Base-by-base conservation (phyloP, 2,113 vertebrate genomes). In the Leucosticte australis region DNA sequence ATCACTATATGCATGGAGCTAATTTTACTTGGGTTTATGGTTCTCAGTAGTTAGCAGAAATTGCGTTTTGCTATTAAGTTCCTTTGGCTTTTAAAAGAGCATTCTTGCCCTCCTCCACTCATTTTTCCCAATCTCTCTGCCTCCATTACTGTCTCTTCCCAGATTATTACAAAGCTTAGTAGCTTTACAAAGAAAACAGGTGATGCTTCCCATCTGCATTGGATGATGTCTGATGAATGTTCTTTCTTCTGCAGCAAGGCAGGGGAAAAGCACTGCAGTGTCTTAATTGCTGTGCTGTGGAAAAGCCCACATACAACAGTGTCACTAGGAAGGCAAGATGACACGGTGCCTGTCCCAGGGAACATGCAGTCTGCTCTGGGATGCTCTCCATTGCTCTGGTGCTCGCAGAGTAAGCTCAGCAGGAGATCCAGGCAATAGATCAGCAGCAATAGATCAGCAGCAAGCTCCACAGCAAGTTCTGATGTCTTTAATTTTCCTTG, bases 271-370 rank as follows among this genome's bases (percentile, higher is more conserved):
- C 23, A 13, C 71, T n/a, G 41, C 19, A 11, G 33, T 37, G 3
- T 22, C 31, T 16, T 50, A 46, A 10, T 35, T n/a, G 13, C 46
- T 68, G 53, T 44, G 67, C 57, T 76, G 19, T 59, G 27, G 39
- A 9, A 28, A 39, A n/a, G 44, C 56, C 42, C 46, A 9, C 13
- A 2, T 7, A 59, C 16, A 14, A 2, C 6, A 20, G 17, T n/a
- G 35, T 20, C 49, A 5, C 24, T 6, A 42, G 56, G 47, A 69
- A 67, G 59, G 12, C 7, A 4, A 5, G 10, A 22, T 59, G 41
- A 27, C 35, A 39, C 0, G 0, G 11, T 47, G 11, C 27, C 65
- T 41, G n/a, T 53, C 52, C 55, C 10, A 14, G 30, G 47, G 50
- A 81, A 33, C 10, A 1, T 5, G 0, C 21, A 18, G 10, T 28